phyloP scores from a whole-genome alignment of 2,113 vertebrate species.

The Oxygymnocypris stewartii region DNA sequence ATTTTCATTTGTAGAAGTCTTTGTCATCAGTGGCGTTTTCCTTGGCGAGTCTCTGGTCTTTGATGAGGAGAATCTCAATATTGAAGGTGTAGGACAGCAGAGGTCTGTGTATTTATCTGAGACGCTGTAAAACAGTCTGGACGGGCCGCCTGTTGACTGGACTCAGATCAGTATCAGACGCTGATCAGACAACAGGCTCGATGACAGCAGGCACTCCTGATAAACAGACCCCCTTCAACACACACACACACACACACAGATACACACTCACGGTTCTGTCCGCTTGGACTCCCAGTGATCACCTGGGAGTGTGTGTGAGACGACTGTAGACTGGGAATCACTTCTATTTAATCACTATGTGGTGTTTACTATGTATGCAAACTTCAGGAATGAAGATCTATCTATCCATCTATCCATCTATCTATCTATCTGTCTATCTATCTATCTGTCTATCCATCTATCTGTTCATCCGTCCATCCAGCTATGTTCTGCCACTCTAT shows the following conservation, averaged over 20 bases:
- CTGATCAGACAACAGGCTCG: conserved; percentile 52
- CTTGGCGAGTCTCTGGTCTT: conserved; percentile 51
- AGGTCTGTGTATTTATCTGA: conserved; percentile 81
- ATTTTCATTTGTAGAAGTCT: background rate
- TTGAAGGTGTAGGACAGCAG: conserved; percentile 75
- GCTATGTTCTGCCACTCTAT: too few species aligned
- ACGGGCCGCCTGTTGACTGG: conserved; percentile 57
- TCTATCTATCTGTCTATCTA: background rate
- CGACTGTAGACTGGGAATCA: background rate
- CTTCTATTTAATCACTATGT: background rate
- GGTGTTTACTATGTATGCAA: background rate
- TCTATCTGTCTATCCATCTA: background rate
- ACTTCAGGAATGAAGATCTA: background rate
- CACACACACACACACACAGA: conserved; percentile 7
- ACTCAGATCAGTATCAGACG: conserved; percentile 38
- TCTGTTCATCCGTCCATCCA: too few species aligned
- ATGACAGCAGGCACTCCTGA: conserved; percentile 50
- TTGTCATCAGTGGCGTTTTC: conserved; percentile 1
- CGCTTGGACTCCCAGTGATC: background rate
- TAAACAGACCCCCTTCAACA: conserved; percentile 39
- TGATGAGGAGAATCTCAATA: conserved; percentile 75
- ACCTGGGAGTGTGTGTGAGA: background rate
- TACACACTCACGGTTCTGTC: background rate
- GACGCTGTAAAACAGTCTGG: conserved; percentile 83
- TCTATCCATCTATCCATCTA: background rate